phyloP scores from a whole-genome alignment of 92 coral and sea anemone genomes.

The Bergia puertoricense region DNA sequence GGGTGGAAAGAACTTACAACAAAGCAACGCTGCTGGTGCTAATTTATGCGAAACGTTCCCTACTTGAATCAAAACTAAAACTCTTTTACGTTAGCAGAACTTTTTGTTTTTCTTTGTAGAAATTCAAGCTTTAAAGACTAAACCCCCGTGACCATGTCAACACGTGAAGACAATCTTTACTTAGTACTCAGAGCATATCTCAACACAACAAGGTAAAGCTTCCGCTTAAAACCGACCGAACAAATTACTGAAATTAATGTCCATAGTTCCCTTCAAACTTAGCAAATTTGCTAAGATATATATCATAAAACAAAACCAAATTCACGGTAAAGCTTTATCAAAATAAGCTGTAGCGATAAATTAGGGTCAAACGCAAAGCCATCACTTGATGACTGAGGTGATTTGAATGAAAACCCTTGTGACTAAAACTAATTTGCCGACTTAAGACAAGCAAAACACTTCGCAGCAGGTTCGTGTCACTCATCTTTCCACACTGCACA shows the following conservation, averaged over 20 bases:
- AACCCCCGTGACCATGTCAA: background rate
- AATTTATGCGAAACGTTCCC: background rate
- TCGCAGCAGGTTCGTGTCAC: background rate
- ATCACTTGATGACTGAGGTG: background rate
- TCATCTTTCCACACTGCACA: background rate
- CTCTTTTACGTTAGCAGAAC: background rate
- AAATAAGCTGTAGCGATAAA: background rate
- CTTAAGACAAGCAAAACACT: background rate
- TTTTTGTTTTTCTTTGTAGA: background rate
- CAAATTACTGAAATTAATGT: background rate
- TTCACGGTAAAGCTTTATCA: background rate
- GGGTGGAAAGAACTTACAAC: background rate
- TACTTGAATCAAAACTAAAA: background rate
- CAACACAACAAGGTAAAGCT: background rate
- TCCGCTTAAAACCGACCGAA: background rate
- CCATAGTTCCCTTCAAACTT: background rate
- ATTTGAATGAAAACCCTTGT: background rate
- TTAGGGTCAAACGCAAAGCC: background rate
- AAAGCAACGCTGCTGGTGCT: background rate
- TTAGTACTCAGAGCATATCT: background rate
- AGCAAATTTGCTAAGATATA: background rate
- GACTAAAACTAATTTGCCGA: background rate
- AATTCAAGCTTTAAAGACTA: background rate
- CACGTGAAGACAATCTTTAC: background rate
- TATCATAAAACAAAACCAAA: background rate